Percentiles rank a stretch among this genome's conserved stretches.
Evolutionary conservation across 1,140 invertebrate genomes (phyloP).

Genomic region (Hylaeus anthracinus): DNA sequence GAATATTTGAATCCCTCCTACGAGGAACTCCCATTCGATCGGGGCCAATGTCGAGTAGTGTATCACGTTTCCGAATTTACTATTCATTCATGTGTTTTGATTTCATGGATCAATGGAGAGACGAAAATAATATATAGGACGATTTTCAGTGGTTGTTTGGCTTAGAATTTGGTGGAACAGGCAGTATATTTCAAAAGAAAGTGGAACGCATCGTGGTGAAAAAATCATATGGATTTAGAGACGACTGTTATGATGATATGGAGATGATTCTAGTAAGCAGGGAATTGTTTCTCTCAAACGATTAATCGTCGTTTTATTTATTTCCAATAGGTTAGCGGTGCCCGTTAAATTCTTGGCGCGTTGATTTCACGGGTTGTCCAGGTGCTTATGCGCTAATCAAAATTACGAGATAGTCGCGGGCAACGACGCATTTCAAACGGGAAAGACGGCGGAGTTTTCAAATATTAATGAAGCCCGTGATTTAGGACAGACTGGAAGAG

Average conservation of each 20-base stretch:
- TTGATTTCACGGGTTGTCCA: background rate
- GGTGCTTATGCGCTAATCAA: background rate
- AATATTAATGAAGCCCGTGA: conserved; percentile 21
- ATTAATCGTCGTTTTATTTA: background rate
- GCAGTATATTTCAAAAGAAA: no score
- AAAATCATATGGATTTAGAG: no score
- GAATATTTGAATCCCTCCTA: conserved; percentile 58
- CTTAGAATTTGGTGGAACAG: no score
- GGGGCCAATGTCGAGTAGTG: background rate
- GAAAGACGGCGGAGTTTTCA: background rate
- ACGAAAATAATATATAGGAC: no score
- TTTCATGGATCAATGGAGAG: no score
- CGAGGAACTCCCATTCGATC: background rate
- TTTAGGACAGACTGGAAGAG: conserved; percentile 6
- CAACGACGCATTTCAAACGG: background rate
- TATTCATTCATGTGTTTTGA: no score
- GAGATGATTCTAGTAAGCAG: background rate
- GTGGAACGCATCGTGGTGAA: no score
- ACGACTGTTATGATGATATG: no score
- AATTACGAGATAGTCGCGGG: background rate
- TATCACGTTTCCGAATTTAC: no score
- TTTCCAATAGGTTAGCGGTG: background rate
- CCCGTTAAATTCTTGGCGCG: background rate
- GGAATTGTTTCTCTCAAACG: background rate
- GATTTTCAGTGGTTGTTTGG: no score